Evolutionary conservation across 2,797 vertebrate genomes (phyloP), one percentile per base, ranked within the genome.

Genomic region (Lagothrix lagotricha): DNA sequence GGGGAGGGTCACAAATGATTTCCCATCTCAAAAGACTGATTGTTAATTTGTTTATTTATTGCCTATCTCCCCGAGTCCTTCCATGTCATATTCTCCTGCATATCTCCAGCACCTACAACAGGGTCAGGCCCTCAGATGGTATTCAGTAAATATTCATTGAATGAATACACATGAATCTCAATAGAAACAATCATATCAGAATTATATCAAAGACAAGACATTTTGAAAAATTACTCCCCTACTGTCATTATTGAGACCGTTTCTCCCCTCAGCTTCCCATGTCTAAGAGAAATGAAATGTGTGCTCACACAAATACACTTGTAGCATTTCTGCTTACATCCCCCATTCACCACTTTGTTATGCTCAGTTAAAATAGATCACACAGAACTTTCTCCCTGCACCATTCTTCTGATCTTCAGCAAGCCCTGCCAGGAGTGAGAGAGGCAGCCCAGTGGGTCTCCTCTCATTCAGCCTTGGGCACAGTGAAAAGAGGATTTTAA

Each of bases 351-450:
- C 79, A 10, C 41, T 52, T 93, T 33, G 84, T 97, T 95, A 79
- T 48, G 72, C 12, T 94, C n/a, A 72, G 19, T 98, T 95, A 39
- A 84, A 97, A 96, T 44, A 85, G 97, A 92, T 93, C 57, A 93
- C 93, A 54, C 11, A 58, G 28, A 83, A 75, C 64, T 97, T 93
- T 91, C 72, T 97, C 92, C 92, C 81, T 86, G 7, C 44, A 30
- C 90, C 95, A 36, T 93, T 97, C 90, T 96, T 89, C 96, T 91
- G 72, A 95, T 84, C 48, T 86, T 54, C 70, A 96, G 75, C 86
- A 93, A 88, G 54, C 82, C 81, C 48, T 89, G 73, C 39, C 54
- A 96, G 92, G 95, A 97, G 79, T 0, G 0, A 81, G 39, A 92
- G 50, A 39, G 54, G 95, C 12, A 72, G 33, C 41, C 84, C 84